phyloP scores from a whole-genome alignment of 2,113 vertebrate species.

The Acrocephalus kingi region DNA sequence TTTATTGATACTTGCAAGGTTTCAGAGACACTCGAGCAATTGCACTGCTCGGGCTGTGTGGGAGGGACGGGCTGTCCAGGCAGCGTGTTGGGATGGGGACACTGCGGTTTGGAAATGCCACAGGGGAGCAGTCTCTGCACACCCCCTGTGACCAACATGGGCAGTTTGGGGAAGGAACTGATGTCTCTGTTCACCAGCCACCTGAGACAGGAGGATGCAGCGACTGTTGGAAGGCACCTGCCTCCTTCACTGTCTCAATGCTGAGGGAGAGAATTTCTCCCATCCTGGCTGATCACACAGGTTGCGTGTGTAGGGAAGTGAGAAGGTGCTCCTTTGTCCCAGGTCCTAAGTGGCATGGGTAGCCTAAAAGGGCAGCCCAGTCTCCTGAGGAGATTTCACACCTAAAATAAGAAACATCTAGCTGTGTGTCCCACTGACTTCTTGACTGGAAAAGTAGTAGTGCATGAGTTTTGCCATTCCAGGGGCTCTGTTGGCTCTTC shows the following conservation, averaged over 20 bases:
- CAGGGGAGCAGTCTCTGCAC: neutral
- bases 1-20: conserved; percentile 27
- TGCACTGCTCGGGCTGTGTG: neutral
- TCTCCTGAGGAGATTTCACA: neutral
- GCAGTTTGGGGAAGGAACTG: neutral
- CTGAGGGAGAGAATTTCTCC: neutral
- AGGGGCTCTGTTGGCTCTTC: neutral
- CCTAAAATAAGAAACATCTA: neutral
- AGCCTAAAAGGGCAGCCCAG: neutral
- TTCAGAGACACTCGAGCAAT: neutral
- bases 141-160: accelerated
- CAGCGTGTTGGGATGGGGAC: neutral
- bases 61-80: neutral
- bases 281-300: neutral
- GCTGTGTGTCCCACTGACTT: neutral
- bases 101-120: neutral
- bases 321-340: neutral
- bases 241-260: accelerated
- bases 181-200: neutral
- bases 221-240: neutral
- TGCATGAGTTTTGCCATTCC: neutral
- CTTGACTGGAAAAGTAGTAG: neutral
- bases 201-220: neutral
- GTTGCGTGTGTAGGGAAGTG: neutral
- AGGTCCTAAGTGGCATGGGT: neutral